These are phyloP conservation scores for Apotomis betuletana DNA, from an alignment of 2,888 invertebrate genomes.

Conservation along the genomic window DNA sequence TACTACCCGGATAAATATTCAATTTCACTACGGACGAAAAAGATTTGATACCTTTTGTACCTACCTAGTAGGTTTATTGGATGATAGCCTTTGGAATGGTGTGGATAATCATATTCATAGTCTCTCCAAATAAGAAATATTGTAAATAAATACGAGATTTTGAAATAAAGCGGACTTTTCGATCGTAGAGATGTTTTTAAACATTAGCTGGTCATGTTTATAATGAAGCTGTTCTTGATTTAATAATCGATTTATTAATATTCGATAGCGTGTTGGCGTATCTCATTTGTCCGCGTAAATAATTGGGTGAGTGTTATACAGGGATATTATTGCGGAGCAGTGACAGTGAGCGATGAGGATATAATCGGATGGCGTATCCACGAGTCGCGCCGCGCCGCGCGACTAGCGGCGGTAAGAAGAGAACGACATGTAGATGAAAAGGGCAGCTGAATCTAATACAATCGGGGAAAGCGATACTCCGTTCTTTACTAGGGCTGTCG, in stretches of 20 bases:
- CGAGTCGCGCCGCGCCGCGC: constrained; percentile 55
- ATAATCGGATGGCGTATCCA: constrained; percentile 63
- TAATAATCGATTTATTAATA: constrained; percentile 39
- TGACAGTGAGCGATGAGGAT: constrained; percentile 37
- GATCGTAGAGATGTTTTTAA: constrained; percentile 19
- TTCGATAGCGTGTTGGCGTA: constrained; percentile 23
- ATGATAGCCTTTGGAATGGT: constrained; percentile 81
- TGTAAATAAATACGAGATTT: constrained; percentile 56
- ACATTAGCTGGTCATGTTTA: constrained; percentile 11
- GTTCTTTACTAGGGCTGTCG: constrained; percentile 69
- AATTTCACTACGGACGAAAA: constrained; percentile 83
- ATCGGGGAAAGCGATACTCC: constrained; percentile 81
- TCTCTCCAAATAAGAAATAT: constrained; percentile 68
- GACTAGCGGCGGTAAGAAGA: constrained; percentile 59
- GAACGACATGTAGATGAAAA: constrained; percentile 82
- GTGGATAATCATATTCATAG: constrained; percentile 82
- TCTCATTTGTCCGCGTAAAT: constrained; percentile 24
- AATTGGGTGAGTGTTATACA: constrained; percentile 23
- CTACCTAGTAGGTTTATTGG: constrained; percentile 80
- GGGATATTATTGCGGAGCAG: constrained; percentile 26
- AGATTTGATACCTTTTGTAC: constrained; percentile 83
- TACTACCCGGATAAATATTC: constrained; percentile 84
- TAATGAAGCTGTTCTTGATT: constrained; percentile 35
- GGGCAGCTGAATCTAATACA: constrained; percentile 84
- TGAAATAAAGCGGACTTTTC: constrained; percentile 16